phyloP scores from a whole-genome alignment of 2,797 vertebrate genomes.

The Cetoscarus ocellatus region DNA sequence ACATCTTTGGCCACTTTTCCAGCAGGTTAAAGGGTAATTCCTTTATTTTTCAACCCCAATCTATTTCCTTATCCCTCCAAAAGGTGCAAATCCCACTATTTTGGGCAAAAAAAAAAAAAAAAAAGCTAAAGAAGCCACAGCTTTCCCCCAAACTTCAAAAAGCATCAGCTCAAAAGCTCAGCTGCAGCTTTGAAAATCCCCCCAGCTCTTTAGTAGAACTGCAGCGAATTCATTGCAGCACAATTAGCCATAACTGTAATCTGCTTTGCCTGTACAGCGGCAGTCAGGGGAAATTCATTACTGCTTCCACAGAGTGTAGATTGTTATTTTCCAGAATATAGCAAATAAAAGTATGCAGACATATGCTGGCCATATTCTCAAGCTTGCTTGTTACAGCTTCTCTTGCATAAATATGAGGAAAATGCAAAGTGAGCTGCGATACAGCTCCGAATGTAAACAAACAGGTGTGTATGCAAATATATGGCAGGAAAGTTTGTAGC shows the following conservation, averaged over 20 bases:
- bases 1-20: not conserved
- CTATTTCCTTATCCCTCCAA: not conserved
- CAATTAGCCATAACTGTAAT: conserved; percentile 8
- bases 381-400: not conserved
- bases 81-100: too few species aligned
- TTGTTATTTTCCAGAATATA: not conserved
- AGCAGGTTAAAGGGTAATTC: not conserved
- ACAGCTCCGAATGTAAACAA: not conserved
- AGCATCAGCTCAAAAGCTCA: not conserved
- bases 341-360: not conserved
- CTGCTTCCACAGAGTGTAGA: not conserved
- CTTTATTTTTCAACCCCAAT: too few species aligned
- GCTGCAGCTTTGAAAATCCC: conserved; percentile 1
- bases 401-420: not conserved
- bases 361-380: not conserved
- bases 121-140: not conserved
- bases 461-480: not conserved
- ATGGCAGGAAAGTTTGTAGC: not conserved
- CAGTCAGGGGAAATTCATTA: not conserved
- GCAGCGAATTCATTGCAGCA: too few species aligned
- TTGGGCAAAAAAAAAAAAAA: not conserved
- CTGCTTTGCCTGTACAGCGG: not conserved
- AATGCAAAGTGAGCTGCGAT: not conserved
- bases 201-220: not conserved
- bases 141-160: not conserved